Conservation (phyloP, 2,888 invertebrate species). For the Dasysyrphus tricinctus region DNA sequence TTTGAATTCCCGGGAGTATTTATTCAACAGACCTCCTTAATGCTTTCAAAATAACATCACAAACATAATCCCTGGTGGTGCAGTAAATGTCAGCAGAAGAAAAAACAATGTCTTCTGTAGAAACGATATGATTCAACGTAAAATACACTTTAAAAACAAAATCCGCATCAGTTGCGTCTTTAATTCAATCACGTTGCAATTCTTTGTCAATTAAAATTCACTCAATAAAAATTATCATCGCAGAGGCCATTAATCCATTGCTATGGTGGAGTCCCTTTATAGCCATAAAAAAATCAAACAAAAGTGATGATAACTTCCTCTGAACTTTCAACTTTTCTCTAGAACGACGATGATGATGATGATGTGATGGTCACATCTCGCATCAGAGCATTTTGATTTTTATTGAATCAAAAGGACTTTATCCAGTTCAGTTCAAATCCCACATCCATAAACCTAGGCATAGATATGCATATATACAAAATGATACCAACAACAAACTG, state of each 20-base stretch:
- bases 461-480: background rate
- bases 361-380: conserved; percentile 38
- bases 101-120: background rate
- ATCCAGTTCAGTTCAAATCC: conserved; percentile 20
- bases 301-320: conserved; percentile 47
- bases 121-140: background rate
- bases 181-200: conserved; percentile 6
- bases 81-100: background rate
- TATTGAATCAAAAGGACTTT: conserved; percentile 49
- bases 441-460: background rate
- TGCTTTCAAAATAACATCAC: background rate
- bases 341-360: background rate
- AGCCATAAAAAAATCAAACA: conserved; percentile 51
- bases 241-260: conserved; percentile 60
- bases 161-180: background rate
- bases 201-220: conserved; percentile 59
- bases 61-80: background rate
- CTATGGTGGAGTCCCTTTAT: conserved; percentile 1
- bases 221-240: conserved; percentile 57
- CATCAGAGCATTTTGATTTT: conserved; percentile 51
- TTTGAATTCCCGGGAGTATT: too few species aligned
- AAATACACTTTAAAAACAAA: background rate
- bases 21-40: background rate
- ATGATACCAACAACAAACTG: conserved; percentile 8
- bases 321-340: conserved; percentile 46